Conservation (phyloP, 2,888 invertebrate genomes). For the Acrobeloides nanus region DNA sequence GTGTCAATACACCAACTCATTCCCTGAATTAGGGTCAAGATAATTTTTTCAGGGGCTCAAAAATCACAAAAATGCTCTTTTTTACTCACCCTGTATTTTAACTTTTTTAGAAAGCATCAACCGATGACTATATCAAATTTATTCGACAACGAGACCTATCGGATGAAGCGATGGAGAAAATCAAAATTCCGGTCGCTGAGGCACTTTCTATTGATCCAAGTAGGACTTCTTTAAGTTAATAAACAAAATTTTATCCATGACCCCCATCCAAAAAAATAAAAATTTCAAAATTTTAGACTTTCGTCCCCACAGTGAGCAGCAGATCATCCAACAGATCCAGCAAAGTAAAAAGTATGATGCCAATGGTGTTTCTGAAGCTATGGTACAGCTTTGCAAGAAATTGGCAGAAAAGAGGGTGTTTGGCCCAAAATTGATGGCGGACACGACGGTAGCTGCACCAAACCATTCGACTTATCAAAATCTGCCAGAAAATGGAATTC, state of each 20-base stretch:
- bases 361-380: slow-evolving; percentile 45
- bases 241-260: slow-evolving; percentile 1
- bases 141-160: slow-evolving; percentile 42
- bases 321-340: slow-evolving; percentile 47
- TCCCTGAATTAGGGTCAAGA: too few relatives aligned
- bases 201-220: slow-evolving; percentile 47
- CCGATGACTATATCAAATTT: slow-evolving; percentile 49
- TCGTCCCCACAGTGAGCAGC: slow-evolving; percentile 45
- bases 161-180: slow-evolving; percentile 32
- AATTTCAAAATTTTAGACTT: slow-evolving; percentile 33
- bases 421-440: slow-evolving; percentile 50
- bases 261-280: background rate
- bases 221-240: slow-evolving; percentile 10
- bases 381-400: slow-evolving; percentile 52
- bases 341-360: slow-evolving; percentile 47
- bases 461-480: slow-evolving; percentile 53
- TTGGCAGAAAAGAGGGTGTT: slow-evolving; percentile 53
- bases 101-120: slow-evolving; percentile 23
- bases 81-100: too few relatives aligned
- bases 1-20: too few relatives aligned
- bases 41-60: too few relatives aligned
- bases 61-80: too few relatives aligned
- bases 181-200: slow-evolving; percentile 49
- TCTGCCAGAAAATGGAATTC: slow-evolving; percentile 48
- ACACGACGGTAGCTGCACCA: slow-evolving; percentile 52